Base-by-base conservation (phyloP, 2,888 invertebrate genomes). In the Sisyra terminalis region DNA sequence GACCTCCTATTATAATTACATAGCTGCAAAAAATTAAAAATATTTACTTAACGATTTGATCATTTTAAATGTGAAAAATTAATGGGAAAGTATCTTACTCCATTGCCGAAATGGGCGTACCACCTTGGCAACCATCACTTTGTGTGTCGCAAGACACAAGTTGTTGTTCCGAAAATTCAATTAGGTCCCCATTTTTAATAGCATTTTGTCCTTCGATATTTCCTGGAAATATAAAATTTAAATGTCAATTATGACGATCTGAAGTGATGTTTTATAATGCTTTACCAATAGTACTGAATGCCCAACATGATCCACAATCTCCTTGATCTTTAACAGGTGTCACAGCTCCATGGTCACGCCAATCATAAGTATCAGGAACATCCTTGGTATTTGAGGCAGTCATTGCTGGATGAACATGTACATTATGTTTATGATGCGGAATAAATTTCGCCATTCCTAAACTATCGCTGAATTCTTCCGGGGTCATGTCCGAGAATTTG, bases 121-220 rank as follows among this genome's bases (percentile, higher is more conserved):
- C 84, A 3, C 84, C 97, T 50, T 78, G 75, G 60, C 97, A 98
- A 1, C 93, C 97, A 6, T 81, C 65, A 59, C 97, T 96, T 29
- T 79, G 58, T 46, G 75, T 82, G 60, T 98, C 97, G 60, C 97
- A 98, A 64, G 97, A 97, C 13, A 98, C 84, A 46, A 98, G 62
- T 59, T 93, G 92, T 65, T 96, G 94, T 58, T 96, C 94, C 0
- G 93, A 94, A 17, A 94, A 74, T 8, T 89, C 85, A 36, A 87
- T 55, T 40, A 94, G 65, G 41, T 80, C 64, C 1, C 78, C 78
- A 38, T 81, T 75, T 54, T 83, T 78, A 40, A 93, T 68, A 42
- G 89, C 88, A 71, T 89, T 90, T 50, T 89, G 81, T 1, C 96
- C 94, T 61, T 98, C 97, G 43, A 98, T 73, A 57, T 97, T 97